Conservation (phyloP, 2,113 vertebrate species). For the Vanacampus margaritifer region DNA sequence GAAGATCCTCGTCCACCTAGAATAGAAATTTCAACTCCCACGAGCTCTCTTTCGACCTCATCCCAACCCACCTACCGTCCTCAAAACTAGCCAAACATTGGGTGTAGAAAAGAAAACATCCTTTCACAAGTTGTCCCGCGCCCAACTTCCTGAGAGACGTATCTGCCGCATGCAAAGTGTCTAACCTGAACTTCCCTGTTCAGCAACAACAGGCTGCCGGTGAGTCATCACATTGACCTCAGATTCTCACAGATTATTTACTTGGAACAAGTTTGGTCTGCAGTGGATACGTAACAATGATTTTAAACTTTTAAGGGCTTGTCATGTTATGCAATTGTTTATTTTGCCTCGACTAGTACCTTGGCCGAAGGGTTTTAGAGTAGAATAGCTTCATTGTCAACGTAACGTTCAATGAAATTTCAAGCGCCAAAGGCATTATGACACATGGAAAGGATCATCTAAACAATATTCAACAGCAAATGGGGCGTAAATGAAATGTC, state of each 20-base stretch:
- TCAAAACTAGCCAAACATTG: slow-evolving; percentile 62
- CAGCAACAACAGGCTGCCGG: slow-evolving; percentile 66
- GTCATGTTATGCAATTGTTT: neutral
- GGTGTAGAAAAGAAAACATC: slow-evolving; percentile 82
- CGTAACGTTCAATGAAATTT: no score
- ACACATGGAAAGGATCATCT: no score
- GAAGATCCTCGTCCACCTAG: slow-evolving; percentile 53
- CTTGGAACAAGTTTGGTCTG: slow-evolving; percentile 9
- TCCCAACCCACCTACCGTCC: slow-evolving; percentile 44
- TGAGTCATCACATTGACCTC: slow-evolving; percentile 31
- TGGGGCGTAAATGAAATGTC: no score
- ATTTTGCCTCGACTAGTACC: neutral
- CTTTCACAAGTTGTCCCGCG: slow-evolving; percentile 68
- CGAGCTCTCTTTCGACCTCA: slow-evolving; percentile 41
- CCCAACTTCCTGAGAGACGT: slow-evolving; percentile 76
- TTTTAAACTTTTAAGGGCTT: neutral
- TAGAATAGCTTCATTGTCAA: neutral
- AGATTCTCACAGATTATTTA: slow-evolving; percentile 24
- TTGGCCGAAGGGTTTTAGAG: neutral
- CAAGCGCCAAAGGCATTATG: no score
- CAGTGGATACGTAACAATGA: neutral
- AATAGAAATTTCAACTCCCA: slow-evolving; percentile 67
- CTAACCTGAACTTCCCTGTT: slow-evolving; percentile 72
- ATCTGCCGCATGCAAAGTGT: slow-evolving; percentile 15
- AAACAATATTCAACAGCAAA: no score